Percentiles rank a stretch among this genome's conserved stretches.
These are phyloP conservation scores for Lagorchestes hirsutus DNA, from an alignment of 2,797 vertebrate species.

Conservation along the genomic window DNA sequence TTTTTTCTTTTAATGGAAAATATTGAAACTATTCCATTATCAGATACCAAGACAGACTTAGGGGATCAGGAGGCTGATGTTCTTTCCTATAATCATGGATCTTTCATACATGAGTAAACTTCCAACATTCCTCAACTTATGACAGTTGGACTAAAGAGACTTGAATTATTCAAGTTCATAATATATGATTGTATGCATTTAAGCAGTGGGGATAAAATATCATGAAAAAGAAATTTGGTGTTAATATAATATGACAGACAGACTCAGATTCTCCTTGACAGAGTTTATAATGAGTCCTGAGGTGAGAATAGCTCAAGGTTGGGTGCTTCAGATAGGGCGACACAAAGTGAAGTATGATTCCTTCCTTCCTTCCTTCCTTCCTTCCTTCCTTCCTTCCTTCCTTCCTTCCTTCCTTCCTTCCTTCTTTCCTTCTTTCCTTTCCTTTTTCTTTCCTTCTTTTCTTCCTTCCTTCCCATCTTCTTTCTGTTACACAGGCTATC, in stretches of 20 bases:
- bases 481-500: neutral
- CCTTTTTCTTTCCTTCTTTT: neutral
- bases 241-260: slow-evolving; percentile 61
- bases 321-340: slow-evolving; percentile 54
- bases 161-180: slow-evolving; percentile 56
- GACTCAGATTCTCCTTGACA: slow-evolving; percentile 53
- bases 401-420: neutral
- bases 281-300: slow-evolving; percentile 63
- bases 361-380: neutral
- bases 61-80: slow-evolving; percentile 57
- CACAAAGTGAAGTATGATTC: slow-evolving; percentile 68
- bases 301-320: slow-evolving; percentile 69
- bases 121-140: slow-evolving; percentile 51
- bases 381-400: neutral
- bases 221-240: slow-evolving; percentile 56
- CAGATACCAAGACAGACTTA: slow-evolving; percentile 68
- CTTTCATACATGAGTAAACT: slow-evolving; percentile 56
- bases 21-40: slow-evolving; percentile 76
- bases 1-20: slow-evolving; percentile 84
- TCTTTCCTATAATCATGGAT: slow-evolving; percentile 38
- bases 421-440: too few species aligned
- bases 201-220: slow-evolving; percentile 58
- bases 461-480: too few species aligned
- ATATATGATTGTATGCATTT: slow-evolving; percentile 53
- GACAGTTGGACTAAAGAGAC: slow-evolving; percentile 69